Percentiles rank a stretch among this genome's conserved stretches.
Conservation (phyloP, 1,140 invertebrate genomes). For the Episyrphus balteatus region DNA sequence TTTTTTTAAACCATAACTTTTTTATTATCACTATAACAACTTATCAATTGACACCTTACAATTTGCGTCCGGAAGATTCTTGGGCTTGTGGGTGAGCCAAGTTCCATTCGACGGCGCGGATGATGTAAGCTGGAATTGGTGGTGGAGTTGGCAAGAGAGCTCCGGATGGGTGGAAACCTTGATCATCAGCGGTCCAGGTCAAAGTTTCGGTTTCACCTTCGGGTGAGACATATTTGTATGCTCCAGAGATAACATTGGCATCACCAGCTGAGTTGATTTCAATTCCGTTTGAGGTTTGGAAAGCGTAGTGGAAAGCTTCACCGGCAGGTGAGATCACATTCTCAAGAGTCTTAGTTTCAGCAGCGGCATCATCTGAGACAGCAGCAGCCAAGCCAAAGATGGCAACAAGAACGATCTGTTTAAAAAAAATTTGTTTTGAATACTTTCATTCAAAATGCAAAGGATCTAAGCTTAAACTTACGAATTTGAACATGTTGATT, state of each 20-base stretch:
- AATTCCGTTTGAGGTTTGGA: background rate
- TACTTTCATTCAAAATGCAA: too few relatives aligned
- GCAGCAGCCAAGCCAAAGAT: background rate
- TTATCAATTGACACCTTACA: background rate
- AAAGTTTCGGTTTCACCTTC: slow-evolving; percentile 33
- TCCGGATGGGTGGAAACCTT: slow-evolving; percentile 37
- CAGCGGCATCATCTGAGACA: background rate
- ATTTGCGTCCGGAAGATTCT: background rate
- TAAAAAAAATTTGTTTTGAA: background rate
- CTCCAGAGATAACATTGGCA: background rate
- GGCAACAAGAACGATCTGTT: background rate
- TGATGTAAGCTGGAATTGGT: slow-evolving; percentile 8
- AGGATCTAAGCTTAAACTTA: too few relatives aligned
- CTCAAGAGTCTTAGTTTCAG: background rate
- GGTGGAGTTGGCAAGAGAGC: slow-evolving; percentile 37
- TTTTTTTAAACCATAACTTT: too few relatives aligned
- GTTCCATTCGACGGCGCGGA: slow-evolving; percentile 32
- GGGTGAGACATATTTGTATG: background rate
- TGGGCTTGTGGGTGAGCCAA: slow-evolving; percentile 23
- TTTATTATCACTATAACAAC: background rate
- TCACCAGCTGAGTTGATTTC: background rate
- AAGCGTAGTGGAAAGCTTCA: background rate
- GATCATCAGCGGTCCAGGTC: slow-evolving; percentile 45
- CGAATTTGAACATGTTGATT: too few relatives aligned
- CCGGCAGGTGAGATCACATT: background rate